These are phyloP conservation scores for Loriculus beryllinus DNA, from an alignment of 2,797 vertebrate genomes.

Conservation along the genomic window DNA sequence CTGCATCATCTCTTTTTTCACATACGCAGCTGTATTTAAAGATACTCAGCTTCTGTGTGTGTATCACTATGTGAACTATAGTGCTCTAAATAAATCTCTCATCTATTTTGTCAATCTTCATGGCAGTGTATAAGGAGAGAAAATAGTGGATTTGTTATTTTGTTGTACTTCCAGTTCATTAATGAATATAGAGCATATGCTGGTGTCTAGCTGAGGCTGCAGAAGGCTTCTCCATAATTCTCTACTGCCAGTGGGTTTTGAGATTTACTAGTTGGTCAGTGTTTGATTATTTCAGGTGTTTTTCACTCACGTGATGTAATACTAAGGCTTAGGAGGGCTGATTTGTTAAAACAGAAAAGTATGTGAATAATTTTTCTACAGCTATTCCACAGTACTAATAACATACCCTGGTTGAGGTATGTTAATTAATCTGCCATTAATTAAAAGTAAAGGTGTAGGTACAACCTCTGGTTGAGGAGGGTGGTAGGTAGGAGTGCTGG, in stretches of 20 bases:
- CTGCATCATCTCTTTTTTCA: neutral
- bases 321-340: neutral
- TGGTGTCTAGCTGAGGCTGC: neutral
- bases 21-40: neutral
- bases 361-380: neutral
- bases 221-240: neutral
- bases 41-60: neutral
- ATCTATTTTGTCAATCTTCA: neutral
- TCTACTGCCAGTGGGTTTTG: neutral
- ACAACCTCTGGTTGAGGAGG: rapidly evolving
- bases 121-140: too few species aligned
- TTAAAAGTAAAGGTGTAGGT: neutral
- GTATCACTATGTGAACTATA: rapidly evolving
- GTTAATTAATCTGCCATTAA: neutral
- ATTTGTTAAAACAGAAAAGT: neutral
- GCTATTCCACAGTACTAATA: neutral
- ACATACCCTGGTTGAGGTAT: neutral
- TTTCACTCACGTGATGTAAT: neutral
- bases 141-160: neutral
- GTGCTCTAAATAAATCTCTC: neutral
- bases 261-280: neutral
- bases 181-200: neutral
- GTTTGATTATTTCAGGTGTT: neutral
- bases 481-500: neutral
- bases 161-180: neutral